phyloP scores from a whole-genome alignment of 2,797 vertebrate species.

The Sebastes aleutianus region DNA sequence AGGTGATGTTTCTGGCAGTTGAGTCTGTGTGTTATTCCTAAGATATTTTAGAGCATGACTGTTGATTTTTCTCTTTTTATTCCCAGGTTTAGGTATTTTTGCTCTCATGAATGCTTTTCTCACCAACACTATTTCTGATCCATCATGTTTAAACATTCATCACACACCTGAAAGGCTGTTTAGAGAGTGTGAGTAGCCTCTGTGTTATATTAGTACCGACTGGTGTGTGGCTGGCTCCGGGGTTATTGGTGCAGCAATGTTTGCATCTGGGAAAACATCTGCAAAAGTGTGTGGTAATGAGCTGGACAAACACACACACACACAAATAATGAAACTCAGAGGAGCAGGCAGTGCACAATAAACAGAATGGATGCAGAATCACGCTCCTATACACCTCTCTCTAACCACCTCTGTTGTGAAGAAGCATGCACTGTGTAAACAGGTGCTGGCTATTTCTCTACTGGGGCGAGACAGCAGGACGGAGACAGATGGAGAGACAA shows the following conservation, averaged over 20 bases:
- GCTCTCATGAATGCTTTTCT: constrained; percentile 12
- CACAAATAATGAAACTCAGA: constrained; percentile 36
- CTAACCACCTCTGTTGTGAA: constrained; percentile 34
- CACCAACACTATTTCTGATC: constrained; percentile 33
- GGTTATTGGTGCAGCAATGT: constrained; percentile 35
- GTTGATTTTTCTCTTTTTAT: constrained; percentile 42
- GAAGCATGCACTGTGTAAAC: constrained; percentile 41
- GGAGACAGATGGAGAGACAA: constrained; percentile 12
- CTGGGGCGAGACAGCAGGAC: constrained; percentile 9
- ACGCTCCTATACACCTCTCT: constrained; percentile 19
- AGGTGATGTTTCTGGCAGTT: constrained; percentile 17
- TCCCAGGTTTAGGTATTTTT: constrained; percentile 28
- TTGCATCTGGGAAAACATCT: constrained; percentile 65
- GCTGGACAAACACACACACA: constrained; percentile 31
- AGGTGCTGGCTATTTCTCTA: constrained; percentile 28
- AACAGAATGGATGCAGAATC: constrained; percentile 55
- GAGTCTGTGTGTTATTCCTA: constrained; percentile 9
- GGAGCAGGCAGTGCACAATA: constrained; percentile 37
- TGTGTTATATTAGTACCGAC: constrained; percentile 17
- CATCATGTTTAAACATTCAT: constrained; percentile 39
- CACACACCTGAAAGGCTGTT: constrained; percentile 17
- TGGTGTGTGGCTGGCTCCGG: constrained; percentile 28
- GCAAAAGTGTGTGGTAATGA: constrained; percentile 55
- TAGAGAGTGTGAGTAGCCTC: constrained; percentile 10
- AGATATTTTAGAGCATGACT: constrained; percentile 16